These are phyloP conservation scores for Trichopria drosophilae DNA, from an alignment of 2,888 invertebrate genomes.

Conservation along the genomic window DNA sequence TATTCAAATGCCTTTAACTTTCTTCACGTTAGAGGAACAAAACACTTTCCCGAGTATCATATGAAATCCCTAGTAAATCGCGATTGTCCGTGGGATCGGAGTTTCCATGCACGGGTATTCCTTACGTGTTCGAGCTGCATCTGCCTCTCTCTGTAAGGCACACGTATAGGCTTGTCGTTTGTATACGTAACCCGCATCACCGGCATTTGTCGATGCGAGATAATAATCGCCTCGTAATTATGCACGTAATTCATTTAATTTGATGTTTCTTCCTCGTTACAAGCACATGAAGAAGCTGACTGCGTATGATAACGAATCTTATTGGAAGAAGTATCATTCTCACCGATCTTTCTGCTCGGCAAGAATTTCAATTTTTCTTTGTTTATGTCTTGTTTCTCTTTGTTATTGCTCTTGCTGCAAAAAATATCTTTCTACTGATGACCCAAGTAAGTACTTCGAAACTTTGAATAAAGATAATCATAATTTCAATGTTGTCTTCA, in stretches of 20 bases:
- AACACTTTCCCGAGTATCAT: conserved; percentile 14
- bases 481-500: too few species aligned
- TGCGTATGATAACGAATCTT: conserved; percentile 47
- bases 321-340: conserved; percentile 45
- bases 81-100: not conserved
- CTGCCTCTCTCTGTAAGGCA: conserved; percentile 15
- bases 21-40: conserved; percentile 12
- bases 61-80: conserved; percentile 18
- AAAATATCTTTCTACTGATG: too few species aligned
- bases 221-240: conserved; percentile 49
- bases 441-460: too few species aligned
- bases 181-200: conserved; percentile 38
- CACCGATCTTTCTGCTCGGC: conserved; percentile 42
- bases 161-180: conserved; percentile 33
- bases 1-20: conserved; percentile 29
- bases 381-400: too few species aligned
- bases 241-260: conserved; percentile 52
- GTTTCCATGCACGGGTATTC: too few species aligned
- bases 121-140: too few species aligned
- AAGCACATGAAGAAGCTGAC: conserved; percentile 26
- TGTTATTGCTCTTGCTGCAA: too few species aligned
- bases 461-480: too few species aligned
- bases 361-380: too few species aligned
- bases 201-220: conserved; percentile 49
- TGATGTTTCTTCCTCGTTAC: conserved; percentile 47